Conservation (phyloP, 2,888 invertebrate genomes). For the Lysandra bellargus region DNA sequence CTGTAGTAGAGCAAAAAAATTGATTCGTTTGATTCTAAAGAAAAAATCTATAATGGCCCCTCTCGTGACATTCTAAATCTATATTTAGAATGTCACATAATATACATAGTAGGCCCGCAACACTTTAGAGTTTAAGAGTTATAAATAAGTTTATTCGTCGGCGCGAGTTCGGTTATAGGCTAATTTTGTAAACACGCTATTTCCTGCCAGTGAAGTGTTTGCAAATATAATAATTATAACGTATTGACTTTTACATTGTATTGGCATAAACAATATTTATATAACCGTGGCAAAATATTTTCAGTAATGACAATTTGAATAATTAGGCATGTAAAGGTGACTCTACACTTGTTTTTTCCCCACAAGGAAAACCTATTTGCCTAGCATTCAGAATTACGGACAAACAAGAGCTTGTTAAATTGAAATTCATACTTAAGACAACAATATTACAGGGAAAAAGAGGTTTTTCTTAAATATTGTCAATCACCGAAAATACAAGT, state of each 20-base stretch:
- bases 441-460: background rate
- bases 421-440: background rate
- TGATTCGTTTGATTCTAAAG: background rate
- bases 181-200: conserved; percentile 44
- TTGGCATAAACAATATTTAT: conserved; percentile 16
- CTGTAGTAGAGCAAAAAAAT: too few relatives aligned
- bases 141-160: conserved; percentile 36
- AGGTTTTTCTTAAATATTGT: background rate
- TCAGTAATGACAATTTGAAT: conserved; percentile 5
- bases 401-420: background rate
- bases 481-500: background rate
- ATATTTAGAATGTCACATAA: too few relatives aligned
- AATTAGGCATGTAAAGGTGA: background rate
- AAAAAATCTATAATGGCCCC: background rate
- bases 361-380: background rate
- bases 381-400: background rate
- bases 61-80: background rate
- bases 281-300: background rate
- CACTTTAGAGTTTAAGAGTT: conserved; percentile 27
- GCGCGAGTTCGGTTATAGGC: conserved; percentile 27
- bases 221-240: conserved; percentile 41
- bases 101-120: conserved; percentile 28
- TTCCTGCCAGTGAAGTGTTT: conserved; percentile 44
- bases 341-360: background rate
- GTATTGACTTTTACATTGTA: conserved; percentile 32